These are phyloP conservation scores for Leptodactylus fuscus DNA, from an alignment of 2,113 vertebrate genomes.

Conservation along the genomic window DNA sequence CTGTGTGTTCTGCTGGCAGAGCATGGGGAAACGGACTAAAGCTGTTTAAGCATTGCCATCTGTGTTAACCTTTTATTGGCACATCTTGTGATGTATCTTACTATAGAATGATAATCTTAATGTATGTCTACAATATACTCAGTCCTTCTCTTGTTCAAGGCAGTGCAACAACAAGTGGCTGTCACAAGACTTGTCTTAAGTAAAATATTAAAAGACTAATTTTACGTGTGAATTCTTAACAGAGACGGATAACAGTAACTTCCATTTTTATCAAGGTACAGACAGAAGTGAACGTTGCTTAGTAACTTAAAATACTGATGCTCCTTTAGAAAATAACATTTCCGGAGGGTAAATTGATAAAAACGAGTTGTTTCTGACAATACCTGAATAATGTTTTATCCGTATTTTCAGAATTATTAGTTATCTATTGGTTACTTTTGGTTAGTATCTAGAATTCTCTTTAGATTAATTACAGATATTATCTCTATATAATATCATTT, in stretches of 20 bases:
- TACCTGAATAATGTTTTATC: no score
- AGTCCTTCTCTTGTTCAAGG: not conserved
- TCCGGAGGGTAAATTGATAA: not conserved
- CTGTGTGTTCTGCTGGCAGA: constrained; percentile 66
- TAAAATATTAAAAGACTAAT: not conserved
- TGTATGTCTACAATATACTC: not conserved
- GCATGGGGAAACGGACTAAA: constrained; percentile 63
- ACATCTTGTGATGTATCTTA: not conserved
- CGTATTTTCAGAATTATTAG: no score
- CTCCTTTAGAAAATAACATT: not conserved
- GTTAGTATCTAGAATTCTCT: not conserved
- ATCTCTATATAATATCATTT: not conserved
- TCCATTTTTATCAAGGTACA: not conserved
- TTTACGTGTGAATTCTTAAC: not conserved
- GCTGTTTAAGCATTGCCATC: constrained; percentile 60
- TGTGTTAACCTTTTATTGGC: constrained; percentile 7
- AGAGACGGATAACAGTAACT: not conserved
- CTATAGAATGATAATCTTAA: not conserved
- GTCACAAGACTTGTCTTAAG: not conserved
- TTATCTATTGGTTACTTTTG: not conserved
- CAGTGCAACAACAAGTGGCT: constrained; percentile 40
- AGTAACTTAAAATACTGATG: not conserved
- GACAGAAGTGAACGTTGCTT: not conserved
- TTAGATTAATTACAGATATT: not conserved
- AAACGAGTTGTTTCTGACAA: not conserved